A percentile compares a stretch with the other conserved stretches of the same genome.
phyloP scores from a whole-genome alignment of 2,113 vertebrate genomes.

The Dromiciops gliroides region DNA sequence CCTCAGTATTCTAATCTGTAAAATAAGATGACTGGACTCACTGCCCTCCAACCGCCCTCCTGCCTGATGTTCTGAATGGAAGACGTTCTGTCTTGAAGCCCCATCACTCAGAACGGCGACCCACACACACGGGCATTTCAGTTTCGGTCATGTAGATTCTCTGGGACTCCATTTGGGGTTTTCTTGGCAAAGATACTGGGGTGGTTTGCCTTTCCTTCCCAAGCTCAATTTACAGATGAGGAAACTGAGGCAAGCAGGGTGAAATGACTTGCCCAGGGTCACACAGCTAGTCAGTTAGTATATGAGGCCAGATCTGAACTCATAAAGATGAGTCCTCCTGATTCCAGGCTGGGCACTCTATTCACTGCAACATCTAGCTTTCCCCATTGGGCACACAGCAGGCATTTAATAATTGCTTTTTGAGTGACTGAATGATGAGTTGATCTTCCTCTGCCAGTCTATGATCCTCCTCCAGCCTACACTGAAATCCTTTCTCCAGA shows the following conservation, averaged over 20 bases:
- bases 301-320: background rate
- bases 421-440: background rate
- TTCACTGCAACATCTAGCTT: background rate
- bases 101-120: background rate
- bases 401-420: background rate
- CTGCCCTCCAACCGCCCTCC: background rate
- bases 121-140: too few species aligned
- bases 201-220: background rate
- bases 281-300: background rate
- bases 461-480: background rate
- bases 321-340: background rate
- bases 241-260: background rate
- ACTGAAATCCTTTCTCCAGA: background rate
- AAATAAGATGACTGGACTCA: too few species aligned
- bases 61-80: background rate
- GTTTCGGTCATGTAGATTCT: background rate
- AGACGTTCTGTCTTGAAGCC: background rate
- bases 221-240: background rate
- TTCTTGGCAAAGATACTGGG: background rate
- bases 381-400: background rate
- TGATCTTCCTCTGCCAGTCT: background rate
- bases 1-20: background rate
- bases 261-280: too few species aligned
- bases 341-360: background rate
- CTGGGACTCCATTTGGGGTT: background rate